Conservation (phyloP, 2,113 vertebrate genomes). For the Saccopteryx bilineata region DNA sequence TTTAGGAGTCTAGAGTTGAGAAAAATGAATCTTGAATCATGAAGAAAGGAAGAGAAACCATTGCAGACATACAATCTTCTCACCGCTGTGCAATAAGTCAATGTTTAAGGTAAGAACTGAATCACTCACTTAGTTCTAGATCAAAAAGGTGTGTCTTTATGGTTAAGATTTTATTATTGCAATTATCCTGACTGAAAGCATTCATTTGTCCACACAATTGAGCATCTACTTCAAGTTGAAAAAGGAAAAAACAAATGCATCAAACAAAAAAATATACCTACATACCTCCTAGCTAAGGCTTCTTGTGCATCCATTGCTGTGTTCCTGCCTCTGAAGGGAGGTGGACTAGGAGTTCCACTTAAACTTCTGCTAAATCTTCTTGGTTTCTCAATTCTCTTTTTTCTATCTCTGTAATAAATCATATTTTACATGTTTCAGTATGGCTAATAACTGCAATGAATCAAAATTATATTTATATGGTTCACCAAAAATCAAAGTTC, state of each 20-base stretch:
- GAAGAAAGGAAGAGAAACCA: neutral
- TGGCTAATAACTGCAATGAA: neutral
- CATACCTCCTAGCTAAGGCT: conserved; percentile 96
- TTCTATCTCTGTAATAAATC: conserved; percentile 91
- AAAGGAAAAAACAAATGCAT: neutral
- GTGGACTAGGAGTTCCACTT: conserved; percentile 93
- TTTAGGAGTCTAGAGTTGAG: neutral
- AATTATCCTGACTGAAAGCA: conserved; percentile 8
- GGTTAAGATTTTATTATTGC: neutral
- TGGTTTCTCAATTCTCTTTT: conserved; percentile 95
- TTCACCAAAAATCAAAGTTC: neutral
- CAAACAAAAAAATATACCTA: accelerated
- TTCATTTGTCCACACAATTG: neutral
- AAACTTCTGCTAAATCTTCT: conserved; percentile 93
- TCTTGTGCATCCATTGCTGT: conserved; percentile 99
- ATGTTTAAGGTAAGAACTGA: neutral
- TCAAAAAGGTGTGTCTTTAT: neutral
- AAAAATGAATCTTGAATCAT: neutral
- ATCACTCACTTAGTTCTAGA: neutral
- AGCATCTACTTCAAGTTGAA: neutral
- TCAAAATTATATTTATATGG: neutral
- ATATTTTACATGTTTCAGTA: conserved; percentile 42
- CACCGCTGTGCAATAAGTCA: neutral
- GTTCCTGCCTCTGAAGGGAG: conserved; percentile 95
- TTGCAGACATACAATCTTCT: neutral